Evolutionary conservation across 2,888 invertebrate genomes (phyloP).

Genomic region (Lasius fuliginosus): DNA sequence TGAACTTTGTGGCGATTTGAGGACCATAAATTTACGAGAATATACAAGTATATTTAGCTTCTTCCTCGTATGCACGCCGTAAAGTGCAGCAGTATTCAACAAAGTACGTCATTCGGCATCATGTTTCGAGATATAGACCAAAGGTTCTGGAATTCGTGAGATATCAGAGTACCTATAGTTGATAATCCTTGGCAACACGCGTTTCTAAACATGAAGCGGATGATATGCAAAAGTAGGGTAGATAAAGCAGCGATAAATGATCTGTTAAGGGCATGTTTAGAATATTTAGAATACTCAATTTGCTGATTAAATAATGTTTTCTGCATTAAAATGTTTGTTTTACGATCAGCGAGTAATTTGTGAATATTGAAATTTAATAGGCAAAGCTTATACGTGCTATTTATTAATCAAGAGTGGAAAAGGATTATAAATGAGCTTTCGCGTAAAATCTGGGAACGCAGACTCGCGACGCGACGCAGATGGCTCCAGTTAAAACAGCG

Average conservation of each 20-base stretch:
- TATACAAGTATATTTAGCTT: background rate
- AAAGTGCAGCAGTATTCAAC: constrained; percentile 19
- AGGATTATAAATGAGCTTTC: background rate
- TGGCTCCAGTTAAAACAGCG: background rate
- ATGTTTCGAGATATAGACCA: constrained; percentile 18
- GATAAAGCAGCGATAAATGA: background rate
- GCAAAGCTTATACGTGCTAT: background rate
- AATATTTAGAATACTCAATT: background rate
- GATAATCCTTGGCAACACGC: constrained; percentile 7
- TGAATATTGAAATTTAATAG: background rate
- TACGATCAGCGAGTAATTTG: background rate
- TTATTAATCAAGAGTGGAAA: background rate
- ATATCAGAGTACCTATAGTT: background rate
- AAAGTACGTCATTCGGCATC: constrained; percentile 35
- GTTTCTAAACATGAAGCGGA: background rate
- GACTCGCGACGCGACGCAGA: background rate
- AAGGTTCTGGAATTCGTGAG: background rate
- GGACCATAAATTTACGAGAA: constrained; percentile 1
- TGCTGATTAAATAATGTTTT: background rate
- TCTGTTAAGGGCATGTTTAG: background rate
- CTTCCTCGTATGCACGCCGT: background rate
- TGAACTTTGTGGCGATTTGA: constrained; percentile 30
- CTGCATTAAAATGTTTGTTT: background rate
- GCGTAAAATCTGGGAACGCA: background rate
- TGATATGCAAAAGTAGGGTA: background rate